Base-by-base conservation (phyloP, 2,888 invertebrate genomes). In the Drosophila borealis region DNA sequence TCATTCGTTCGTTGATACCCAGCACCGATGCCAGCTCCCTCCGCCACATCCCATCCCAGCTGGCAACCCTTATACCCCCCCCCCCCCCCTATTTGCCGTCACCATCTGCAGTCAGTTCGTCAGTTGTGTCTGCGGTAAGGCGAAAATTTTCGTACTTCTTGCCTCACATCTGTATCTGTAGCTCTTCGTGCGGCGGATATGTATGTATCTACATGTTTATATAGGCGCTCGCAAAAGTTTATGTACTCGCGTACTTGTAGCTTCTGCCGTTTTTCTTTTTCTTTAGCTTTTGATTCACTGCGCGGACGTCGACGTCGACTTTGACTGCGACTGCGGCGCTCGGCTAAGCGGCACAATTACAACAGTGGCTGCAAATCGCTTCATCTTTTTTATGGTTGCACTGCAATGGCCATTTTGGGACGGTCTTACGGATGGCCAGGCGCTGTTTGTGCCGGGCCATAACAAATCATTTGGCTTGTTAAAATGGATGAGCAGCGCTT, bases 351-450 rank as follows among this genome's bases (percentile, higher is more conserved):
- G 49, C 77, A 71, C 85, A 85, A 85, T 85, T 85, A 88, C 86
- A 85, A 82, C 88, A 80, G 80, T 78, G 86, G 69, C 86, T 85
- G 89, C 70, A 85, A 89, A 85, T 85, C 88, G 88, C 85, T 89
- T 85, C 88, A 89, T 85, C 86, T 89, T 85, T 85, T 89, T 89
- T 87, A 89, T 81, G 88, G 84, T 61, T 74, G 65, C 83, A 75
- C 83, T 83, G 81, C 84, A 89, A 89, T 89, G 89, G 81, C 81
- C 89, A 81, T 89, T 83, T 89, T 89, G 83, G 83, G 89, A 80
- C 78, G 72, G 64, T 66, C 84, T 83, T 77, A 83, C 71, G 61
- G 69, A 54, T 67, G 59, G 62, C 63, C 75, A 53, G 64, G 61
- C 63, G 49, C 70, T 66, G 64, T 69, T 84, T 70, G 68, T 39